Percentiles rank a stretch among this genome's conserved stretches.
Conservation (phyloP, 2,113 vertebrate species). For the Corydoras maculifer region DNA sequence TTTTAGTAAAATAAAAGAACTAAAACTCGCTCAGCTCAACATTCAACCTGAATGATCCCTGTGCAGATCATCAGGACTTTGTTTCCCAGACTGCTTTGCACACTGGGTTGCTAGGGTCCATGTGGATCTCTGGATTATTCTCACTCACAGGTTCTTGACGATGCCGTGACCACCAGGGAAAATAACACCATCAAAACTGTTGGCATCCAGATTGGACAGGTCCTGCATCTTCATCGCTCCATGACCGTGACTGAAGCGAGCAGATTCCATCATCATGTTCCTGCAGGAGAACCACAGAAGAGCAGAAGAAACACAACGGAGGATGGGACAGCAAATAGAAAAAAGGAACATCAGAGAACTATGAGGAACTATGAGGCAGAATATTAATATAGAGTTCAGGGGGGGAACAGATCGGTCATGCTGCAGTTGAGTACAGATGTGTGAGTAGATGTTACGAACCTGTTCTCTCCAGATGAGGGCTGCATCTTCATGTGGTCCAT, state of each 20-base stretch:
- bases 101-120: no score
- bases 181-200: slow-evolving; percentile 63
- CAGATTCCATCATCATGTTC: slow-evolving; percentile 64
- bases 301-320: slow-evolving; percentile 13
- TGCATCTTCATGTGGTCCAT: slow-evolving; percentile 63
- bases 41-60: no score
- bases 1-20: no score
- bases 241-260: slow-evolving; percentile 61
- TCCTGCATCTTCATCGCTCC: slow-evolving; percentile 62
- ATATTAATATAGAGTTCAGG: no score
- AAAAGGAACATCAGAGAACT: not conserved
- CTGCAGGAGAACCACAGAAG: slow-evolving; percentile 34
- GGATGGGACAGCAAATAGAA: not conserved
- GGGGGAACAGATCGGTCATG: no score
- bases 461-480: slow-evolving; percentile 57
- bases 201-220: slow-evolving; percentile 59
- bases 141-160: slow-evolving; percentile 64
- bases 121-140: not conserved
- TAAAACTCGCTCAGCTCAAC: no score
- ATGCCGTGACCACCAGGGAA: slow-evolving; percentile 65
- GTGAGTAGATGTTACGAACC: slow-evolving; percentile 40
- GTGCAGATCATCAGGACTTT: no score
- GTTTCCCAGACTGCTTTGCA: no score
- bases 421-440: not conserved
- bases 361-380: no score